phyloP scores from a whole-genome alignment of 2,797 vertebrate genomes.

The Acestrorhynchus altus region DNA sequence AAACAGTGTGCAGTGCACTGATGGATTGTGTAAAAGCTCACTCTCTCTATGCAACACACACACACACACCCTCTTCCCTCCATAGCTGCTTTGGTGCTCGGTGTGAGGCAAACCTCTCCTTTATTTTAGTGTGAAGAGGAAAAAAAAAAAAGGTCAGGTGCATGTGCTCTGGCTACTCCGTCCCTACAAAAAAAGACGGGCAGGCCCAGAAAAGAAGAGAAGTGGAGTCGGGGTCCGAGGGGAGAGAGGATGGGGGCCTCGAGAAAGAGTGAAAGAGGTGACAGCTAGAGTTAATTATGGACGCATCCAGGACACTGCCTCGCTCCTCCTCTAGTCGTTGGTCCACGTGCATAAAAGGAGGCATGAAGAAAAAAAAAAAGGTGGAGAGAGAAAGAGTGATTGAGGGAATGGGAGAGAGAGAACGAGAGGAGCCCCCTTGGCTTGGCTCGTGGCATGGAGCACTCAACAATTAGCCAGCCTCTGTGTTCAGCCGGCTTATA shows the following conservation, averaged over 20 bases:
- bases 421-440: slow-evolving; percentile 68
- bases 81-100: slow-evolving; percentile 44
- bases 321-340: neutral
- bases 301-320: neutral
- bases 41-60: slow-evolving; percentile 67
- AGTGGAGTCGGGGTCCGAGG: neutral
- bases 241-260: neutral
- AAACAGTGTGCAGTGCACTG: slow-evolving; percentile 75
- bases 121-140: slow-evolving; percentile 66
- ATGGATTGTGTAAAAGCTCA: slow-evolving; percentile 77
- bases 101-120: slow-evolving; percentile 71
- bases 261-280: neutral
- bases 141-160: slow-evolving; percentile 75
- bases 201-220: neutral
- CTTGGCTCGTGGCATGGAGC: slow-evolving; percentile 76
- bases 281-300: slow-evolving; percentile 14
- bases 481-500: slow-evolving; percentile 87
- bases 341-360: neutral
- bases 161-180: slow-evolving; percentile 58
- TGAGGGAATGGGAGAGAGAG: slow-evolving; percentile 56
- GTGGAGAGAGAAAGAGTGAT: slow-evolving; percentile 45
- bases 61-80: slow-evolving; percentile 59
- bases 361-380: slow-evolving; percentile 39
- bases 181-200: neutral
- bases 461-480: slow-evolving; percentile 81